Conservation (phyloP, 2,888 invertebrate species). For the Aleiodes testaceus region DNA sequence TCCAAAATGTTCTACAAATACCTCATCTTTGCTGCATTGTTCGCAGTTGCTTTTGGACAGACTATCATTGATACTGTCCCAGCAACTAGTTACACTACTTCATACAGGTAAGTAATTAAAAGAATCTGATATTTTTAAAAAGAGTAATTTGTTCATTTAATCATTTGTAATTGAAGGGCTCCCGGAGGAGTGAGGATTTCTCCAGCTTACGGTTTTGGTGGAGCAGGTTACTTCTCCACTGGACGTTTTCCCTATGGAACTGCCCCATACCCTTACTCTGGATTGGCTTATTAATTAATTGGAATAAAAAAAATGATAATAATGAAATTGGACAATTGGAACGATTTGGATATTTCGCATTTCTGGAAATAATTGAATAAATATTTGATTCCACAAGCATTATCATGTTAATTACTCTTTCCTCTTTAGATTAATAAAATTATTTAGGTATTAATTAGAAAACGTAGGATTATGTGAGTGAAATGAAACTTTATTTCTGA, state of each 20-base stretch:
- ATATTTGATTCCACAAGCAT: background rate
- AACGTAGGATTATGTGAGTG: too few relatives aligned
- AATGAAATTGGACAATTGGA: background rate
- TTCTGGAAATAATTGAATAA: too few relatives aligned
- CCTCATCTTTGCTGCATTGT: slow-evolving; percentile 47
- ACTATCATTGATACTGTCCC: slow-evolving; percentile 53
- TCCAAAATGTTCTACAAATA: slow-evolving; percentile 48
- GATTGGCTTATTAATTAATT: too few relatives aligned
- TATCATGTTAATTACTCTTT: background rate
- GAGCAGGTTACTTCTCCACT: slow-evolving; percentile 46
- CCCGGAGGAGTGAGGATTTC: slow-evolving; percentile 52
- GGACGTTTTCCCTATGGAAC: slow-evolving; percentile 29
- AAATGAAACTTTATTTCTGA: slow-evolving; percentile 19
- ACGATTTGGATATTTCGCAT: too few relatives aligned
- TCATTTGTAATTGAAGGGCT: slow-evolving; percentile 18
- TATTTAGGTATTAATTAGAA: too few relatives aligned
- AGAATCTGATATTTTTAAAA: background rate
- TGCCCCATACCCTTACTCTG: slow-evolving; percentile 35
- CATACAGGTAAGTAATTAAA: slow-evolving; percentile 55
- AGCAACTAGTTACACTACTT: slow-evolving; percentile 71
- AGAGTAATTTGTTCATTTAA: background rate
- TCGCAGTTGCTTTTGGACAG: slow-evolving; percentile 70
- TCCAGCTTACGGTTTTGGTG: slow-evolving; percentile 53
- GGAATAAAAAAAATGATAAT: slow-evolving; percentile 35
- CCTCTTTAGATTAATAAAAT: too few relatives aligned